Conservation (phyloP, 1,140 invertebrate species). For the Cataglyphis hispanica region DNA sequence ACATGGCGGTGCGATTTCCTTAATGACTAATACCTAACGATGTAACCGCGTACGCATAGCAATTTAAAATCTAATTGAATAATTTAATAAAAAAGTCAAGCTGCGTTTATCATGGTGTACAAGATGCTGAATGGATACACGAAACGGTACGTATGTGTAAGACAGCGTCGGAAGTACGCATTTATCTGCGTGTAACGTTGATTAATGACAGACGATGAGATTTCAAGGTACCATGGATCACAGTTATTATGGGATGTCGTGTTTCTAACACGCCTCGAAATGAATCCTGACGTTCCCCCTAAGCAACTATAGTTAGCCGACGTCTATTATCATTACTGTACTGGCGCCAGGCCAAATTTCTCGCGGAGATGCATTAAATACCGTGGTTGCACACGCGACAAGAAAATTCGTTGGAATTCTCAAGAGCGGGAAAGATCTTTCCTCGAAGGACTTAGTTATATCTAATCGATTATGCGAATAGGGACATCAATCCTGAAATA, state of each 20-base stretch:
- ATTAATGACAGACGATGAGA: conserved; percentile 23
- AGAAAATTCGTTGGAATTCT: conserved; percentile 35
- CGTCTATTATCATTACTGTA: conserved; percentile 75
- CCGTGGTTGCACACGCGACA: conserved; percentile 6
- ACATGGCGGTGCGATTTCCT: conserved; percentile 25
- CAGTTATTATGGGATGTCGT: conserved; percentile 52
- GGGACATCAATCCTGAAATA: not conserved
- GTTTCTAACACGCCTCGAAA: conserved; percentile 25
- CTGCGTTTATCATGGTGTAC: not conserved
- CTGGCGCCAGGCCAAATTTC: conserved; percentile 74
- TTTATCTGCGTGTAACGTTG: conserved; percentile 24
- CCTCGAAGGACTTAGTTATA: not conserved
- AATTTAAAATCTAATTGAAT: not conserved
- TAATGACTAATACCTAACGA: conserved; percentile 17
- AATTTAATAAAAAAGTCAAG: not conserved
- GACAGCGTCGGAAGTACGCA: conserved; percentile 13
- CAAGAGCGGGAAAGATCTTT: not conserved
- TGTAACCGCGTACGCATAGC: not conserved
- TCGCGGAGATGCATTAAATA: conserved; percentile 60
- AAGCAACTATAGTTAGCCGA: conserved; percentile 68
- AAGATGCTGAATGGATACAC: conserved; percentile 8
- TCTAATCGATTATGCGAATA: not conserved
- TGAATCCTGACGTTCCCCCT: conserved; percentile 62
- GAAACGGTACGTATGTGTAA: not conserved
- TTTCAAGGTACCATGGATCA: conserved; percentile 50